phyloP scores from a whole-genome alignment of 2,888 invertebrate species.

The Galeruca laticollis region DNA sequence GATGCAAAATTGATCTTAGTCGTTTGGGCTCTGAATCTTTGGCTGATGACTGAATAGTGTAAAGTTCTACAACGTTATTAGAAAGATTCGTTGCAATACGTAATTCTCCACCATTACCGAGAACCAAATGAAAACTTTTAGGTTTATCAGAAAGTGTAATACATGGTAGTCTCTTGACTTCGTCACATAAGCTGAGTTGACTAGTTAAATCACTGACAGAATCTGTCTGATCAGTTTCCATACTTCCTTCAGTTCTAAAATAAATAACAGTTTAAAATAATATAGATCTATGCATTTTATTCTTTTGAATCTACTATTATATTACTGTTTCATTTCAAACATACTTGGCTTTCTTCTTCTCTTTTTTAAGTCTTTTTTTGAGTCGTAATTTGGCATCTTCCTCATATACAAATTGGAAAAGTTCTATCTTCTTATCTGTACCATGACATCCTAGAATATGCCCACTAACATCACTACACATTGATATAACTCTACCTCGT shows the following conservation, averaged over 20 bases:
- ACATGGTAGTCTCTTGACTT: constrained; percentile 76
- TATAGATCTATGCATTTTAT: too few species aligned
- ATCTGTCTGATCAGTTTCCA: constrained; percentile 54
- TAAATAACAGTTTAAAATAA: constrained; percentile 4
- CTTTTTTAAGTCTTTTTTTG: constrained; percentile 84
- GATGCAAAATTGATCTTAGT: constrained; percentile 75
- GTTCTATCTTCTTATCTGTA: constrained; percentile 82
- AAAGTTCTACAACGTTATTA: constrained; percentile 83
- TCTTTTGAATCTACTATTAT: not conserved
- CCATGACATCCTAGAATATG: constrained; percentile 86
- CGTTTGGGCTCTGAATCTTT: constrained; percentile 70
- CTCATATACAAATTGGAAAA: constrained; percentile 83
- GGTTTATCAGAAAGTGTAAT: constrained; percentile 77
- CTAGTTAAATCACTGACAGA: constrained; percentile 53
- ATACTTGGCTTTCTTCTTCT: constrained; percentile 71
- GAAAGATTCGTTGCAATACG: constrained; percentile 75
- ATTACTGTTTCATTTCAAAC: constrained; percentile 10
- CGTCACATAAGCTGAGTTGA: constrained; percentile 75
- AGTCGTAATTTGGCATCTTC: constrained; percentile 79
- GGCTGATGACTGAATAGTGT: constrained; percentile 70
- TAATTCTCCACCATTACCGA: constrained; percentile 80
- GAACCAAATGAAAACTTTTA: constrained; percentile 77
- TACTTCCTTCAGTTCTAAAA: constrained; percentile 52
- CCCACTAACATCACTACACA: constrained; percentile 79
- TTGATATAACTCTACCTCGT: constrained; percentile 81